phyloP scores from a whole-genome alignment of 2,888 invertebrate genomes.

The Altica lythri region DNA sequence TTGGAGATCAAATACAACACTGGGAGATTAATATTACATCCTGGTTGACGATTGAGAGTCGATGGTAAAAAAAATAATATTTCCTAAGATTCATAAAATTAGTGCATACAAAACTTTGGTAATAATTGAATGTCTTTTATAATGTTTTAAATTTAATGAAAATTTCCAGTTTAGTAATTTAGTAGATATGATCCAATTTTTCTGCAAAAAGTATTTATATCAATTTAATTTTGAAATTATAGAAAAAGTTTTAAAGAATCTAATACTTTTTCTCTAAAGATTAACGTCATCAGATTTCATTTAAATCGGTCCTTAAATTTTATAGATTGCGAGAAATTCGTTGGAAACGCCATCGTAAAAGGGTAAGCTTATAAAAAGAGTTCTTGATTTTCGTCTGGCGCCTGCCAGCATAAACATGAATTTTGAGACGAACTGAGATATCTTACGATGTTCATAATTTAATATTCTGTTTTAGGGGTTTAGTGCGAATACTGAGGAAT shows the following conservation, averaged over 20 bases:
- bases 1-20: too few species aligned
- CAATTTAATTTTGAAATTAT: neutral
- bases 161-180: too few species aligned
- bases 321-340: conserved; percentile 22
- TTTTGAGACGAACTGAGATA: conserved; percentile 29
- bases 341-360: conserved; percentile 27
- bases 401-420: conserved; percentile 31
- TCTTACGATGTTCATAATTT: conserved; percentile 30
- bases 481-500: conserved; percentile 28
- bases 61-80: too few species aligned
- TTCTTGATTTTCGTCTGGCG: conserved; percentile 33
- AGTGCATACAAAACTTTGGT: too few species aligned
- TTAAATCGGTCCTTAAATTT: conserved; percentile 17
- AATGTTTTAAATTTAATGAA: too few species aligned
- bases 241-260: neutral
- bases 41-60: too few species aligned
- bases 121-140: too few species aligned
- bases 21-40: too few species aligned
- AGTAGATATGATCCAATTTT: too few species aligned
- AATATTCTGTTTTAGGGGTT: conserved; percentile 30
- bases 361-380: conserved; percentile 27
- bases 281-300: conserved; percentile 15
- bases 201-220: neutral
- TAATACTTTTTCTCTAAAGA: conserved; percentile 1
- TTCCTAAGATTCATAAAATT: too few species aligned